Conservation (phyloP, 2,113 vertebrate species). For the Brachionichthys hirsutus region DNA sequence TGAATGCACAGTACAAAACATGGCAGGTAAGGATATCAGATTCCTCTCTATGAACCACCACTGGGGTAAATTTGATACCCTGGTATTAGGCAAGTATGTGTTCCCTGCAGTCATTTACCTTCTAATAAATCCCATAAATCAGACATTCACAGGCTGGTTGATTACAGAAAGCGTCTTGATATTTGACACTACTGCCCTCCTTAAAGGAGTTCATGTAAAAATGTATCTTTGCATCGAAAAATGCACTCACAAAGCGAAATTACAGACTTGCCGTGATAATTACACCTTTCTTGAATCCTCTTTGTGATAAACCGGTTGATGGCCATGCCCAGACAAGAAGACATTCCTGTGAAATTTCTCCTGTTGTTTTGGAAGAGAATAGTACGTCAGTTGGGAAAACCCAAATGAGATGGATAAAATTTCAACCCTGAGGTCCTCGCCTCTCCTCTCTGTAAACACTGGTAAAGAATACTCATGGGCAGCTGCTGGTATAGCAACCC, state of each 20-base stretch:
- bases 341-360: constrained; percentile 51
- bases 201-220: not conserved
- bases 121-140: constrained; percentile 53
- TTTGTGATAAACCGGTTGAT: constrained; percentile 23
- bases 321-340: constrained; percentile 13
- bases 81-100: constrained; percentile 30
- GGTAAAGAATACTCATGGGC: constrained; percentile 32
- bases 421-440: constrained; percentile 44
- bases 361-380: constrained; percentile 11
- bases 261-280: constrained; percentile 13
- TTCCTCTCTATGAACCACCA: constrained; percentile 27
- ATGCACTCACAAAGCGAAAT: constrained; percentile 20
- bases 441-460: constrained; percentile 49
- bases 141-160: constrained; percentile 22
- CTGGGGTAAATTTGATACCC: constrained; percentile 30
- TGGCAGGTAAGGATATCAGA: constrained; percentile 38
- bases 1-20: constrained; percentile 23
- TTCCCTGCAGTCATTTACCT: constrained; percentile 41
- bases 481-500: constrained; percentile 43
- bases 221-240: constrained; percentile 19
- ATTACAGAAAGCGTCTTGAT: constrained; percentile 10
- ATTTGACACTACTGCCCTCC: not conserved
- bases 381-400: constrained; percentile 27
- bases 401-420: constrained; percentile 50
- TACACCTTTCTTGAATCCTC: constrained; percentile 8